Percentiles rank a stretch among this genome's conserved stretches.
phyloP scores from a whole-genome alignment of 2,888 invertebrate species.

The Aleiodes testaceus region DNA sequence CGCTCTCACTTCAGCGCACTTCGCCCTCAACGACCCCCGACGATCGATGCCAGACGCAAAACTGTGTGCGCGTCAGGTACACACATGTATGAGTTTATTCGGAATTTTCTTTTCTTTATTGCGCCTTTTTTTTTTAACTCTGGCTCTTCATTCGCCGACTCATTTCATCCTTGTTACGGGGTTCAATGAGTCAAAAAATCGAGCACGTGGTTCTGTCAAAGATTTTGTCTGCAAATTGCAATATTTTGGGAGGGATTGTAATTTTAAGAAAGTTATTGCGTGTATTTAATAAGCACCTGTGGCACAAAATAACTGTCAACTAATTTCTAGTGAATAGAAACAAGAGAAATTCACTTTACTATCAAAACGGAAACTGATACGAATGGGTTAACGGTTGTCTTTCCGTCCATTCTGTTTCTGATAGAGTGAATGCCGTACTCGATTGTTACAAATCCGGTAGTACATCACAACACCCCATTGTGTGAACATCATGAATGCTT shows the following conservation, averaged over 20 bases:
- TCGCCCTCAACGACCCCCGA: conserved; percentile 16
- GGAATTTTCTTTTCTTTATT: neutral
- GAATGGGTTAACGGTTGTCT: conserved; percentile 38
- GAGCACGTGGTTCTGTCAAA: too few relatives aligned
- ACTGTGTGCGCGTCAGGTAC: conserved; percentile 27
- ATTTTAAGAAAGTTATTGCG: neutral
- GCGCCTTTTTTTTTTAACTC: neutral
- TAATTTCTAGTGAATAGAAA: conserved; percentile 7
- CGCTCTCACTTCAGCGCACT: neutral
- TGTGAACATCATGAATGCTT: conserved; percentile 21
- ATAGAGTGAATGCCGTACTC: conserved; percentile 39
- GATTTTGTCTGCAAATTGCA: too few relatives aligned
- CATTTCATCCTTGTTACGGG: conserved; percentile 26
- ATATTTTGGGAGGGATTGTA: neutral
- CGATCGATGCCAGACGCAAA: conserved; percentile 24
- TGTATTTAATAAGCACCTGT: conserved; percentile 50
- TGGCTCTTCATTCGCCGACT: neutral
- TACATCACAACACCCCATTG: conserved; percentile 26
- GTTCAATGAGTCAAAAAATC: conserved; percentile 19
- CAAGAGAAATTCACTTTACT: neutral
- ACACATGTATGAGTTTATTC: neutral
- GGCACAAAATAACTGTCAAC: conserved; percentile 39
- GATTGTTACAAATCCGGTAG: conserved; percentile 39
- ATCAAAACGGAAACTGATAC: conserved; percentile 39
- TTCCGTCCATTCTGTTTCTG: conserved; percentile 36